phyloP scores from a whole-genome alignment of 2,797 vertebrate genomes.

The Lutjanus argentimaculatus region DNA sequence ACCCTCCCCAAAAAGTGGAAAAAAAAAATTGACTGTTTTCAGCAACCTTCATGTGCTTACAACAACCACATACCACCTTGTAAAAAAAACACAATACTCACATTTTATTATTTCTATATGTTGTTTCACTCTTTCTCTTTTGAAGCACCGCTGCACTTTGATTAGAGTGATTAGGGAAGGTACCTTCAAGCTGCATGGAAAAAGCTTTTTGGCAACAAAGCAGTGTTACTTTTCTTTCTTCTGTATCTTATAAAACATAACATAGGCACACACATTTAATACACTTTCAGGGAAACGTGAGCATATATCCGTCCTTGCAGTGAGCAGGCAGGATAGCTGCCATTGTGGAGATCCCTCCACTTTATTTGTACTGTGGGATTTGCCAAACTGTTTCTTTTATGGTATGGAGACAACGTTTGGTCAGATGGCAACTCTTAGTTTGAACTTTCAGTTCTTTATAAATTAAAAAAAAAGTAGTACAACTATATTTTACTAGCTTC shows the following conservation, averaged over 20 bases:
- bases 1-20: not conserved
- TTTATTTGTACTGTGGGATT: constrained; percentile 23
- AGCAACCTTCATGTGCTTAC: not conserved
- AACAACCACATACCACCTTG: constrained; percentile 6
- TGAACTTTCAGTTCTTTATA: constrained; percentile 21
- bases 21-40: not conserved
- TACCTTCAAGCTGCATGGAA: not conserved
- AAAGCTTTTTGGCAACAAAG: constrained; percentile 16
- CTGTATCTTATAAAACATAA: not conserved
- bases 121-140: constrained; percentile 41
- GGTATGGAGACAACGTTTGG: constrained; percentile 19
- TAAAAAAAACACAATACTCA: constrained; percentile 13
- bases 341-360: constrained; percentile 1
- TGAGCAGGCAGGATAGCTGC: not conserved
- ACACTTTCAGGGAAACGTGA: constrained; percentile 9
- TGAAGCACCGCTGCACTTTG: constrained; percentile 83
- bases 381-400: constrained; percentile 44
- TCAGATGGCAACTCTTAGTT: constrained; percentile 18
- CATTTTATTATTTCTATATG: not conserved
- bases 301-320: not conserved
- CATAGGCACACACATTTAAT: constrained; percentile 6
- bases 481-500: constrained; percentile 12
- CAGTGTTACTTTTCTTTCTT: constrained; percentile 15
- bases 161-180: constrained; percentile 28
- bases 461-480: not conserved